Evolutionary conservation across 2,113 vertebrate species (phyloP).

Genomic region (Odobenus rosmarus): DNA sequence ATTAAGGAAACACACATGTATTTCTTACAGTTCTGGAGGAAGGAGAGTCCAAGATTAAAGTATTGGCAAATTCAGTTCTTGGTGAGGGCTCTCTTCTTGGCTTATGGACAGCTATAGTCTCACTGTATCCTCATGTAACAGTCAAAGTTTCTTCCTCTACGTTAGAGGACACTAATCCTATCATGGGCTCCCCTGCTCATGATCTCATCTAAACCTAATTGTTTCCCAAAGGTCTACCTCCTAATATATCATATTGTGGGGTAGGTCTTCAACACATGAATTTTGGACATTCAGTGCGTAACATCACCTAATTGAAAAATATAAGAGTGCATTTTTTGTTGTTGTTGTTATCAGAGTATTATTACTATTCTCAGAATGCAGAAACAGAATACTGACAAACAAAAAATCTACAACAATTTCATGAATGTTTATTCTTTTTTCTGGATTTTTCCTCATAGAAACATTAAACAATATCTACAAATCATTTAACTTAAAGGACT

Average conservation of each 20-base stretch:
- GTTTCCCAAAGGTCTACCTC: background rate
- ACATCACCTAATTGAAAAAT: background rate
- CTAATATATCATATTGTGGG: background rate
- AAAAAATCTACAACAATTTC: background rate
- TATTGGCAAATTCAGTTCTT: background rate
- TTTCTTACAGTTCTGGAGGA: background rate
- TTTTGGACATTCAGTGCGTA: background rate
- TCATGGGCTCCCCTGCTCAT: background rate
- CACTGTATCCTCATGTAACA: background rate
- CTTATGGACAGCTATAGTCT: background rate
- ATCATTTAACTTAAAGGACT: background rate
- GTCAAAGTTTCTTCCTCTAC: background rate
- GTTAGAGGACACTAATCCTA: background rate
- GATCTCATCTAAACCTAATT: background rate
- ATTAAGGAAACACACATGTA: background rate
- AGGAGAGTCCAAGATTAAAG: background rate
- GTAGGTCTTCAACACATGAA: background rate
- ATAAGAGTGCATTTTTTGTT: rapidly evolving
- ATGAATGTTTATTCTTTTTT: background rate
- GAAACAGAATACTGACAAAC: background rate
- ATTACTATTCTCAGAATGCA: background rate
- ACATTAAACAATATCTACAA: background rate
- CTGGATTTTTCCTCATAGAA: background rate
- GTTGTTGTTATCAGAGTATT: background rate
- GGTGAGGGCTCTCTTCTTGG: background rate